These are phyloP conservation scores for Kryptolebias ocellatus DNA, from an alignment of 2,797 vertebrate species.

Conservation along the genomic window DNA sequence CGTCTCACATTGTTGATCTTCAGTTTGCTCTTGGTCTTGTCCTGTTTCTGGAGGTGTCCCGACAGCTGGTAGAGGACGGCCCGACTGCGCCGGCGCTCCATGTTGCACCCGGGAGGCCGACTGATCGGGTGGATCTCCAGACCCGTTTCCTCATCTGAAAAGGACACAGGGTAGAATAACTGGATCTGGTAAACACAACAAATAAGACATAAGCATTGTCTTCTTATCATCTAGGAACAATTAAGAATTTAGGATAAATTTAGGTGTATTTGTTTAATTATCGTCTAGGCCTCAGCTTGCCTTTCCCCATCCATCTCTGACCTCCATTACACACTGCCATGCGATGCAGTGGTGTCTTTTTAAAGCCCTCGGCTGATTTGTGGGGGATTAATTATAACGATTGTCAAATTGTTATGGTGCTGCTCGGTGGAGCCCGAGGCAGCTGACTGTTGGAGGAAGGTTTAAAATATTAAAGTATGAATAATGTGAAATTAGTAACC, in stretches of 20 bases:
- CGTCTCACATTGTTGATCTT: slow-evolving; percentile 85
- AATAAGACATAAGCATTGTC: background rate
- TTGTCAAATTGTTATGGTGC: background rate
- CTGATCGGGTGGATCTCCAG: slow-evolving; percentile 79
- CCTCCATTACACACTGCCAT: background rate
- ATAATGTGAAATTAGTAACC: background rate
- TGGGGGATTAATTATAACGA: background rate
- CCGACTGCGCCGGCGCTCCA: slow-evolving; percentile 83
- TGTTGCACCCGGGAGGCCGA: slow-evolving; percentile 77
- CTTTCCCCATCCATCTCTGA: background rate
- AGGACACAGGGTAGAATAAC: background rate
- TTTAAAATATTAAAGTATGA: background rate
- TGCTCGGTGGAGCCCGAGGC: background rate
- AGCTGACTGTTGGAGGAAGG: background rate
- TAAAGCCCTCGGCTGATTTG: background rate
- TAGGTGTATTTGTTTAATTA: background rate
- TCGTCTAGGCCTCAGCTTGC: background rate
- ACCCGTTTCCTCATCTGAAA: slow-evolving; percentile 79
- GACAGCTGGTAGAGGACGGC: slow-evolving; percentile 89
- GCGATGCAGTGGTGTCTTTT: background rate
- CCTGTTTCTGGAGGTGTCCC: slow-evolving; percentile 87
- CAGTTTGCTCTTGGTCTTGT: slow-evolving; percentile 85
- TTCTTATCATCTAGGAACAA: too few relatives aligned
- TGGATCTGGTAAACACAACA: background rate
- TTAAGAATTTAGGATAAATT: too few relatives aligned